Evolutionary conservation across 2,888 invertebrate species (phyloP), one percentile per base, ranked within the genome.

Genomic region (Crepidodera aurea): DNA sequence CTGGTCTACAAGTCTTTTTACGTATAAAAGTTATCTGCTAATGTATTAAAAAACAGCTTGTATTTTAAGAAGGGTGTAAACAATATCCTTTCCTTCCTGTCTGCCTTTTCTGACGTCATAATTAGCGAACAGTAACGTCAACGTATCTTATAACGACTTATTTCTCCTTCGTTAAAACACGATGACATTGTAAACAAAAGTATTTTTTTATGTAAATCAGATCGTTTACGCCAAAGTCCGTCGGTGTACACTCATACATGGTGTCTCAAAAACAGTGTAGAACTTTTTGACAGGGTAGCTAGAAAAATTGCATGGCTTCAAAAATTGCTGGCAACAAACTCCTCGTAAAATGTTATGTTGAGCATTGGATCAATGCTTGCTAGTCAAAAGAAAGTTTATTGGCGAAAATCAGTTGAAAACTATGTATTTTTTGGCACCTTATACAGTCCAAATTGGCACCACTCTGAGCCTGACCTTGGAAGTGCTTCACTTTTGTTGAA

Each of bases 401-500:
- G n/a, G n/a, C n/a, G n/a, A n/a, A n/a, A n/a, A n/a, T n/a, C n/a
- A n/a, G n/a, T n/a, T n/a, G n/a, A n/a, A n/a, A n/a, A n/a, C n/a
- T n/a, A n/a, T n/a, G n/a, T n/a, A n/a, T n/a, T 51, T 50, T 51
- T 39, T 37, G 42, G 58, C 16, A 42, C 42, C 42, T 42, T 15
- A 42, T 19, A 13, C 19, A 32, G 55, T 44, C 34, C 44, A 32
- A 54, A 54, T 42, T 42, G 27, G 59, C 65, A 63, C 73, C 70
- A 71, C 71, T 68, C 65, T 54, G 39, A 56, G 39, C 42, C 48
- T 68, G 71, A 67, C 73, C 73, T 73, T 71, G 71, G 53, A 67
- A 61, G 68, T 68, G 65, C 67, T 60, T 68, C 69, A 66, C 64
- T 69, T 65, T 44, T 64, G 68, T 66, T 62, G 69, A 65, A 57